Evolutionary conservation across 2,888 invertebrate species (phyloP).

Genomic region (Lumbricus terrestris): DNA sequence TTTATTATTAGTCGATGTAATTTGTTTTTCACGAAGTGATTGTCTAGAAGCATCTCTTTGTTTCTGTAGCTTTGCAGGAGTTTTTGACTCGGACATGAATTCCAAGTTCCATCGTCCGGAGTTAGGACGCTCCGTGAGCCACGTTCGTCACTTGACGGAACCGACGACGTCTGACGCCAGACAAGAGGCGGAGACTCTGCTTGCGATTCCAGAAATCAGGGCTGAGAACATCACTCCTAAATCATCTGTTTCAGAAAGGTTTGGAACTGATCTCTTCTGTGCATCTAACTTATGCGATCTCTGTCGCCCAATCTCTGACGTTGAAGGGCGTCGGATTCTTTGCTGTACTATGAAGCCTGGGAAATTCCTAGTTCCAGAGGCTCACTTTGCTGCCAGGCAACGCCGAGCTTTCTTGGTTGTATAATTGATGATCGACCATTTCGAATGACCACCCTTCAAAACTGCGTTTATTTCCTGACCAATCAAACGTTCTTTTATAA

Average conservation of each 20-base stretch:
- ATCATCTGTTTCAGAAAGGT: slow-evolving; percentile 12
- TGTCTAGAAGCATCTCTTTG: background rate
- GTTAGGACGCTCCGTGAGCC: background rate
- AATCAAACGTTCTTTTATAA: no score
- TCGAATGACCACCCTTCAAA: no score
- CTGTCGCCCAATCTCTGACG: no score
- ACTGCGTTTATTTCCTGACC: no score
- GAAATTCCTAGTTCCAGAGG: no score
- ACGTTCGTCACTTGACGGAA: slow-evolving; percentile 31
- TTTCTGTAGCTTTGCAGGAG: background rate
- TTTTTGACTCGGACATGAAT: background rate
- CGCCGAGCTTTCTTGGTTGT: no score
- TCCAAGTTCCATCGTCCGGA: background rate
- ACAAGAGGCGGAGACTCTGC: slow-evolving; percentile 21
- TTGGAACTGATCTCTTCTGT: background rate
- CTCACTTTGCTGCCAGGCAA: no score
- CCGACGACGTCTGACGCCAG: slow-evolving; percentile 31
- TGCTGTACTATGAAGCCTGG: no score
- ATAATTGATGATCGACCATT: no score
- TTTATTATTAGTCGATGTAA: background rate
- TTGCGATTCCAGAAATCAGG: background rate
- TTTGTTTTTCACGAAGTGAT: background rate
- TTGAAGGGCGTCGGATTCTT: no score
- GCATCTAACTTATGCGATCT: no score
- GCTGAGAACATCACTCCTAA: slow-evolving; percentile 21